Evolutionary conservation across 2,113 vertebrate species (phyloP), one percentile per base, ranked within the genome.

Genomic region (Xiphophorus couchianus): DNA sequence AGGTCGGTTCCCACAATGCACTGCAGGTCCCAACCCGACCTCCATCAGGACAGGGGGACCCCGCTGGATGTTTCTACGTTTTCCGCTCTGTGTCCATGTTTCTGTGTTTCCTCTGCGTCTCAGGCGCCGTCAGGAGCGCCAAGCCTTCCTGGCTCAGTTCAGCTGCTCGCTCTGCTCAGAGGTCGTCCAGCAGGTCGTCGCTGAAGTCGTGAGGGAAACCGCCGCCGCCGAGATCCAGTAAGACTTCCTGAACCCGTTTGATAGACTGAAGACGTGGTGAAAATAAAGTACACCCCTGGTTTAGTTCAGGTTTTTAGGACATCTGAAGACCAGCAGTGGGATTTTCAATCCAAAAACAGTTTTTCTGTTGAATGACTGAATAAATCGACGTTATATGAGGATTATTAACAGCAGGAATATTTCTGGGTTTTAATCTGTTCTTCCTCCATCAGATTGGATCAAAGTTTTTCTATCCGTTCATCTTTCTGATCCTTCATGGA

Each of bases 91-190:
- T 12, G 35, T 37, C 35, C 35, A 37, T 37, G 35, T 37, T 37
- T 37, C 35, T 37, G 35, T 1, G 81, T 35, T 27, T 76, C 9
- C n/a, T 6, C 10, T n/a, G 0, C 37, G 5, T 35, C 22, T 1
- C 81, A 99, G 98, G 87, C 88, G 89, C 80, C 97, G 86, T 73
- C 93, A 91, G 82, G 96, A 99, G 88, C 94, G 92, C 44, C 95
- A 97, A 68, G 89, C 87, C 31, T 85, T 95, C 63, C 82, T 98
- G 80, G 83, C 86, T 44, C 86, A 91, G 69, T 91, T 96, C 88
- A 96, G 97, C 81, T 88, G 88, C 51, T 91, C 90, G 13, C 86
- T 98, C 71, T 95, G 93, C 63, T 35, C 82, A 0, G 95, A 97
- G 63, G 90, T 99, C 84, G 87, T 92, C 17, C 89, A 95, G 8